Conservation (phyloP, 2,113 vertebrate genomes). For the Coptodon rendalli region DNA sequence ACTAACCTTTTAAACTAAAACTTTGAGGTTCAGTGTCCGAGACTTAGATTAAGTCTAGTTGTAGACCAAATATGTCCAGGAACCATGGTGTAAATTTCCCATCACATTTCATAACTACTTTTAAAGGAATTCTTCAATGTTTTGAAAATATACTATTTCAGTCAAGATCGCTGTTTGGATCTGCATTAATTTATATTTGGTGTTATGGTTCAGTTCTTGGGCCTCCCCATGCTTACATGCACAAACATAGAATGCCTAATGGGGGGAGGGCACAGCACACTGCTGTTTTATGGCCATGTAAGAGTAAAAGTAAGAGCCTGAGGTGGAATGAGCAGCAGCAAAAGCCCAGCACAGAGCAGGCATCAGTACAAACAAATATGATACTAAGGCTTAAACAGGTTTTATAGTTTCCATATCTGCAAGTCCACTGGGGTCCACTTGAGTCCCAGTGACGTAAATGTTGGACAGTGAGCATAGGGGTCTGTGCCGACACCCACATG, state of each 20-base stretch:
- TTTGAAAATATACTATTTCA: neutral
- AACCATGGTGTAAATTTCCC: neutral
- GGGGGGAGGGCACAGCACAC: neutral
- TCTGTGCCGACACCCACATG: rapidly evolving
- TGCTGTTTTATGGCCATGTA: neutral
- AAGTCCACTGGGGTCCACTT: rapidly evolving
- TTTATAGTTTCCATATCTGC: neutral
- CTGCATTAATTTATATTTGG: neutral
- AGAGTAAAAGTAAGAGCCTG: neutral
- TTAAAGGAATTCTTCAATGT: neutral
- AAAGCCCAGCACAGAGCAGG: neutral
- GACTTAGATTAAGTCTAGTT: neutral
- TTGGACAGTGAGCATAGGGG: rapidly evolving
- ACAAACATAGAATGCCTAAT: neutral
- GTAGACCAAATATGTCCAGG: neutral
- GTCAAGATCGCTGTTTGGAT: neutral
- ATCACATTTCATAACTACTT: neutral
- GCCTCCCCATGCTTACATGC: neutral
- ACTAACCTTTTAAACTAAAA: neutral
- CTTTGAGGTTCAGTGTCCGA: neutral
- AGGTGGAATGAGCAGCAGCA: neutral
- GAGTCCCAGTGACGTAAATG: neutral
- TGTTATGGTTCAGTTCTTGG: neutral
- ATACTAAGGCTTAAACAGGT: neutral
- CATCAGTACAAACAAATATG: neutral